A percentile compares a stretch with the other conserved stretches of the same genome.
phyloP scores from a whole-genome alignment of 2,888 invertebrate species.

The Minunthozetes semirufus region DNA sequence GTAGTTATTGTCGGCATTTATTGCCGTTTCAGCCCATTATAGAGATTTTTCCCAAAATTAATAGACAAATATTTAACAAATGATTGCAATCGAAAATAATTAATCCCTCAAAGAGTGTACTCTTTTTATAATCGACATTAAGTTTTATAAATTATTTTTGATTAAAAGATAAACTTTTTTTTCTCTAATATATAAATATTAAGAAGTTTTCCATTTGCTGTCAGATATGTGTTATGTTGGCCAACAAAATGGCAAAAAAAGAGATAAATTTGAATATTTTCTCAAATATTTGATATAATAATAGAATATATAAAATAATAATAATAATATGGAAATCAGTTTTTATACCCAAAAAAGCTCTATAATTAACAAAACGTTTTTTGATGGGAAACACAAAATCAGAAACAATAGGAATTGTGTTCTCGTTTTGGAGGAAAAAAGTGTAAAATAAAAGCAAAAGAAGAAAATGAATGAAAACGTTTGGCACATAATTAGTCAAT shows the following conservation, averaged over 20 bases:
- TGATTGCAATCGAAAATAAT: constrained; percentile 24
- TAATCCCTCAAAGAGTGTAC: neutral
- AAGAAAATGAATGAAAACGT: neutral
- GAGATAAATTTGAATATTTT: neutral
- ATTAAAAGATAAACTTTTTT: neutral
- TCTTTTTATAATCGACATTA: constrained; percentile 5
- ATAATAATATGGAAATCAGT: neutral
- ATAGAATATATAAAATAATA: too few species aligned
- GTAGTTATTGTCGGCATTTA: constrained; percentile 13
- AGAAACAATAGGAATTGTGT: neutral
- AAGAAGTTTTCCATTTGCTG: neutral
- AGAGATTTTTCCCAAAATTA: constrained; percentile 12
- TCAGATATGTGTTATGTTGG: neutral
- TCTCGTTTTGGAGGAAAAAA: neutral
- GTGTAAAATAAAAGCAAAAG: neutral
- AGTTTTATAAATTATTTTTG: constrained; percentile 29
- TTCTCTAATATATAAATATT: neutral
- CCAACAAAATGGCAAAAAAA: neutral
- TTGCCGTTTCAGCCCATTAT: neutral
- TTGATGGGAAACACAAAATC: too few species aligned
- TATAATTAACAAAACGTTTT: constrained; percentile 8
- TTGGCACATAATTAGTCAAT: neutral
- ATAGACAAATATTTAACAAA: constrained; percentile 32
- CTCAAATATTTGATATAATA: neutral
- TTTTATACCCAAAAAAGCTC: neutral